Conservation (phyloP, 2,888 invertebrate species). For the Eudemis profundana region DNA sequence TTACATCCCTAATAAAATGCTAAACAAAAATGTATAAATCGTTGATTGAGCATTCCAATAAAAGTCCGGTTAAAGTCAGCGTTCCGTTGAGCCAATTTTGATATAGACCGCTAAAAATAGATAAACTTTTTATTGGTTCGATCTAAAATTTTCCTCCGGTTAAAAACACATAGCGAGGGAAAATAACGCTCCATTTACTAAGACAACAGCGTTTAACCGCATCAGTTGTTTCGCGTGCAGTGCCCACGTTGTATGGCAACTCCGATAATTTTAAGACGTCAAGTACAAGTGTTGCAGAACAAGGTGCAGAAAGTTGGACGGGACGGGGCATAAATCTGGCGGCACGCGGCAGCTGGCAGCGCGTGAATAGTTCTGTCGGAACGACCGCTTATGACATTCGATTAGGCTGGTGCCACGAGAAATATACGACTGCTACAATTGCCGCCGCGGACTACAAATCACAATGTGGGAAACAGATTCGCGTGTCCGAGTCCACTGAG, state of each 20-base stretch:
- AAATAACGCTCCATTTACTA: not conserved
- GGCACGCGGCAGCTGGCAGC: constrained; percentile 69
- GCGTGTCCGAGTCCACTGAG: constrained; percentile 2
- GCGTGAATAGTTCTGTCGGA: constrained; percentile 73
- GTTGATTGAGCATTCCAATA: too few relatives aligned
- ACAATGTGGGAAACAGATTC: constrained; percentile 49
- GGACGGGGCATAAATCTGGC: constrained; percentile 77
- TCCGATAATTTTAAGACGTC: constrained; percentile 66
- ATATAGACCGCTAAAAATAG: too few relatives aligned
- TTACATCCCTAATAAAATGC: too few relatives aligned
- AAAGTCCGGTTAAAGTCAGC: too few relatives aligned
- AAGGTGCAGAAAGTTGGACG: constrained; percentile 82
- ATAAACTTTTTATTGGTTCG: not conserved
- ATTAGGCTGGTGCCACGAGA: constrained; percentile 63
- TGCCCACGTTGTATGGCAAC: constrained; percentile 17
- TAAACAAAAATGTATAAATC: too few relatives aligned
- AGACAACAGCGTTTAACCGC: not conserved
- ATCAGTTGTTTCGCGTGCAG: constrained; percentile 1
- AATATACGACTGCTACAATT: constrained; percentile 42
- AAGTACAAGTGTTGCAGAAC: constrained; percentile 78
- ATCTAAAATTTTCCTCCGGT: not conserved
- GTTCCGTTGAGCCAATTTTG: too few relatives aligned
- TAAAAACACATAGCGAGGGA: not conserved
- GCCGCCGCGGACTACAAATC: constrained; percentile 48
- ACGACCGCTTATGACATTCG: constrained; percentile 80